phyloP scores from a whole-genome alignment of 1,140 invertebrate genomes.

The Cryptotermes secundus region DNA sequence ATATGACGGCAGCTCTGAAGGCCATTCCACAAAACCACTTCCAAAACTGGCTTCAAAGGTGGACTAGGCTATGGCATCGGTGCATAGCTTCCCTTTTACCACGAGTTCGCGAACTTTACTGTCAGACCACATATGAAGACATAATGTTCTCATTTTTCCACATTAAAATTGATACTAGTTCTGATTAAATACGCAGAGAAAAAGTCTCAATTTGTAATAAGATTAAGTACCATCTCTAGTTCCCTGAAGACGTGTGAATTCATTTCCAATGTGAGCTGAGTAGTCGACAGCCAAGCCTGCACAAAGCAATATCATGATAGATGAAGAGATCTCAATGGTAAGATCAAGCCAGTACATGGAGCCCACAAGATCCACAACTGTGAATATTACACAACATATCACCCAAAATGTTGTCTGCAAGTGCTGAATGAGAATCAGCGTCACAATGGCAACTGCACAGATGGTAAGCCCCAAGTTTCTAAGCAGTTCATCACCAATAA shows the following conservation, averaged over 20 bases:
- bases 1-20: too few species aligned
- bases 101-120: too few species aligned
- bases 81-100: too few species aligned
- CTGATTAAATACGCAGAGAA: background rate
- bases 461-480: constrained; percentile 56
- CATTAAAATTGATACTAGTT: too few species aligned
- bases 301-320: constrained; percentile 54
- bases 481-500: constrained; percentile 56
- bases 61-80: too few species aligned
- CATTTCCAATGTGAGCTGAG: constrained; percentile 57
- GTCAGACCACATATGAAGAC: too few species aligned
- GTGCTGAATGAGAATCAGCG: constrained; percentile 55
- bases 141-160: too few species aligned
- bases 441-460: constrained; percentile 54
- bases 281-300: constrained; percentile 60
- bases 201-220: background rate
- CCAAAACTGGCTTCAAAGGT: too few species aligned
- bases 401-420: constrained; percentile 55
- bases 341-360: constrained; percentile 57
- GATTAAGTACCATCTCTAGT: constrained; percentile 47
- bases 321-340: constrained; percentile 59
- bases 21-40: too few species aligned
- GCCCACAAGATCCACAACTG: constrained; percentile 57
- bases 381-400: constrained; percentile 53
- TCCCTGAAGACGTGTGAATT: constrained; percentile 52